These are phyloP conservation scores for Scaptomyza caliginosa DNA, from an alignment of 2,888 invertebrate species.

Conservation along the genomic window DNA sequence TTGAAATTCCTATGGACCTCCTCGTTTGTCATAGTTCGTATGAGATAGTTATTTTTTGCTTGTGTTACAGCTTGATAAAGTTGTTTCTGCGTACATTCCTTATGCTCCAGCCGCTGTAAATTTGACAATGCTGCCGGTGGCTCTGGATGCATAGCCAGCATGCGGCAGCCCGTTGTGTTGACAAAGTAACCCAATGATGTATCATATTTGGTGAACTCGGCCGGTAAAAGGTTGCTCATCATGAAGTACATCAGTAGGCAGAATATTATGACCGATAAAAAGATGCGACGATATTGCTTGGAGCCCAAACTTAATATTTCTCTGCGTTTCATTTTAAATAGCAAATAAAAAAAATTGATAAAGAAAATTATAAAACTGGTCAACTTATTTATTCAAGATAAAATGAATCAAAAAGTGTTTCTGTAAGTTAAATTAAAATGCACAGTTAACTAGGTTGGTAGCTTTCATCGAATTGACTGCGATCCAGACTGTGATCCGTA, in stretches of 20 bases:
- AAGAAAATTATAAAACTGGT: neutral
- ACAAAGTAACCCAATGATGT: slow-evolving; percentile 33
- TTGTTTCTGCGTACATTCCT: slow-evolving; percentile 14
- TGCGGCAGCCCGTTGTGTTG: slow-evolving; percentile 44
- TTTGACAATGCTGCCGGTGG: neutral
- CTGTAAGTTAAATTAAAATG: neutral
- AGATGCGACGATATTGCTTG: neutral
- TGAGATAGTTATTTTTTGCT: neutral
- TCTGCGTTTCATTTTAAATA: neutral
- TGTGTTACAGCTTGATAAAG: slow-evolving; percentile 12
- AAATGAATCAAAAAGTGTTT: neutral
- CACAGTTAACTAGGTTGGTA: slow-evolving; percentile 13
- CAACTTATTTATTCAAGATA: neutral
- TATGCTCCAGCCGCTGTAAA: neutral
- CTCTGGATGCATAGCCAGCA: slow-evolving; percentile 28
- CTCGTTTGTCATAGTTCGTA: slow-evolving; percentile 56
- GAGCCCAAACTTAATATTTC: neutral
- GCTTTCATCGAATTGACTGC: slow-evolving; percentile 21
- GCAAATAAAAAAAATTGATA: neutral
- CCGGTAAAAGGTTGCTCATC: neutral
- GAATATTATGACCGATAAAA: neutral
- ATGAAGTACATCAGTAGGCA: slow-evolving; percentile 14
- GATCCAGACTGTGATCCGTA: slow-evolving; percentile 43
- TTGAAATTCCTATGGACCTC: slow-evolving; percentile 82
- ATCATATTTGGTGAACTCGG: too few relatives aligned